Conservation (phyloP, 2,113 vertebrate genomes). For the Pandion haliaetus region DNA sequence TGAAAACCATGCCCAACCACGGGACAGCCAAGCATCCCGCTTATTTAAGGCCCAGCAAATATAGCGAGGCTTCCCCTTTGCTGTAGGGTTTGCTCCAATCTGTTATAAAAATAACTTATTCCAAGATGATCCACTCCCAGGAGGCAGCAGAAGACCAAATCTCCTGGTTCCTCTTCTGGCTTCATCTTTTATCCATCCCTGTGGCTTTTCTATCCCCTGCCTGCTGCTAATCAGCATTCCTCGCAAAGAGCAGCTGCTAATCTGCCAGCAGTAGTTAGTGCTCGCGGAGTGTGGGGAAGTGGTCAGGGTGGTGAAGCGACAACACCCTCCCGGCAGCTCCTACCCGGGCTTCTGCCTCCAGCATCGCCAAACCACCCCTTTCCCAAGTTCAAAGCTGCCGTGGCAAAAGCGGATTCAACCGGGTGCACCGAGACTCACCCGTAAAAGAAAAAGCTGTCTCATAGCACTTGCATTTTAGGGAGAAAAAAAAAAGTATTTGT, state of each 20-base stretch:
- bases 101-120: background rate
- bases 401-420: background rate
- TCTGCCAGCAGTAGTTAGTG: background rate
- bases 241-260: conserved; percentile 35
- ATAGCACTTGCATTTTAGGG: background rate
- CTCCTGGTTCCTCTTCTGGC: conserved; percentile 18
- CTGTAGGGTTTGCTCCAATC: background rate
- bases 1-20: background rate
- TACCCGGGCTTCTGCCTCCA: background rate
- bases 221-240: conserved; percentile 58
- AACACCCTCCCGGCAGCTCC: background rate
- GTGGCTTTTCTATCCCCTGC: conserved; percentile 38
- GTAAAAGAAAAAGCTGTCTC: background rate
- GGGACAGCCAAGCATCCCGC: background rate
- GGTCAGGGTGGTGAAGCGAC: background rate
- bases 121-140: accelerated
- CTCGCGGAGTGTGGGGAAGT: background rate
- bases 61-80: background rate
- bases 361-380: background rate
- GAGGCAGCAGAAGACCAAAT: conserved; percentile 1
- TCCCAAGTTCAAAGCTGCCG: accelerated
- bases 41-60: background rate
- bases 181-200: conserved; percentile 44
- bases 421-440: no score
- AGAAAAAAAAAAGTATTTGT: background rate